Conservation (phyloP, 1,140 invertebrate genomes). For the Caenorhabditis brenneri region DNA sequence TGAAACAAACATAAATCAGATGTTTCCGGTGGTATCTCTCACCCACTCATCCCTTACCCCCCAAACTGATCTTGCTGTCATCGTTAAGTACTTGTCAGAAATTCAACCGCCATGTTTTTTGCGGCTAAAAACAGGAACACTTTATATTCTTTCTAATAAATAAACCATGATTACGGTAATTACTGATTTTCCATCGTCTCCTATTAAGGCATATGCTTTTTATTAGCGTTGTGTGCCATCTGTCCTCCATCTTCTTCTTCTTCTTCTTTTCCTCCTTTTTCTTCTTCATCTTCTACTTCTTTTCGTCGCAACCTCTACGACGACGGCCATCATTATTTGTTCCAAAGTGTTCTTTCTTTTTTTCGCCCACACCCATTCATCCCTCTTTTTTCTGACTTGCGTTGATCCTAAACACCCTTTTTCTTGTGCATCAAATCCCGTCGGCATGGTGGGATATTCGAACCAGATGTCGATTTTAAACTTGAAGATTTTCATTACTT, state of each 20-base stretch:
- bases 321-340: constrained; percentile 37
- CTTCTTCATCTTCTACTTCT: background rate
- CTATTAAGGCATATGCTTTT: constrained; percentile 44
- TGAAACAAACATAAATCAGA: background rate
- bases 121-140: constrained; percentile 14
- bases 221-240: constrained; percentile 32
- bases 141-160: background rate
- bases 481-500: background rate
- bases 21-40: too few species aligned
- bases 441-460: constrained; percentile 5
- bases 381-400: background rate
- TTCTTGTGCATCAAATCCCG: background rate
- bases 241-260: constrained; percentile 32
- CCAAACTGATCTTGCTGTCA: background rate
- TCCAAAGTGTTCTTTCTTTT: constrained; percentile 24
- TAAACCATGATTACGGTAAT: constrained; percentile 38
- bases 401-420: constrained; percentile 34
- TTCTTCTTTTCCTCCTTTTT: background rate
- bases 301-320: background rate
- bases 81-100: background rate
- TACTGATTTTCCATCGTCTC: constrained; percentile 30
- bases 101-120: background rate
- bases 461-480: constrained; percentile 25
- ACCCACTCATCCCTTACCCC: too few species aligned
- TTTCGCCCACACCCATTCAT: background rate